A percentile compares a stretch with the other conserved stretches of the same genome.
Conservation (phyloP, 2,797 vertebrate species). For the Lutjanus argentimaculatus region DNA sequence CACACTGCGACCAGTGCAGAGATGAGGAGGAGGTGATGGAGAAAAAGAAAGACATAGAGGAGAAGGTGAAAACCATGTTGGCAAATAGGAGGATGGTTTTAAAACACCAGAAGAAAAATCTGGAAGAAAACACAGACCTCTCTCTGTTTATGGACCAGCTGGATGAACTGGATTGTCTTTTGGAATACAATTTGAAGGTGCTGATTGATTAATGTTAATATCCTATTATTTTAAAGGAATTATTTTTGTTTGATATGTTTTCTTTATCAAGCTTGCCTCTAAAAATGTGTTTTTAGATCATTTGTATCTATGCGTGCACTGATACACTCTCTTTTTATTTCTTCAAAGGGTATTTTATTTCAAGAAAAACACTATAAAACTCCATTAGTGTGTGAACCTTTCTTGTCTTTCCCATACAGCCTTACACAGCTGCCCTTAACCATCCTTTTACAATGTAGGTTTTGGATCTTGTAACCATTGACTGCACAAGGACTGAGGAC, state of each 20-base stretch:
- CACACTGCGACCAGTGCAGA: slow-evolving; percentile 81
- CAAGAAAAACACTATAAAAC: background rate
- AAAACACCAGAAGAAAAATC: slow-evolving; percentile 72
- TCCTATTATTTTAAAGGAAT: background rate
- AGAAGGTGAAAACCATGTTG: slow-evolving; percentile 74
- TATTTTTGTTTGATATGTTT: background rate
- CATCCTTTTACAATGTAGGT: slow-evolving; percentile 55
- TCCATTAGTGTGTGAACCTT: background rate
- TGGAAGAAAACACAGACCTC: slow-evolving; percentile 71
- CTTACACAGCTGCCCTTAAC: slow-evolving; percentile 11
- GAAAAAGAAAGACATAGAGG: slow-evolving; percentile 80
- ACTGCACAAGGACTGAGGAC: slow-evolving; percentile 71
- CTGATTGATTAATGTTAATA: background rate
- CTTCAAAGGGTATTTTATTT: too few relatives aligned
- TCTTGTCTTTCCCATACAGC: background rate
- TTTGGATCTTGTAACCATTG: slow-evolving; percentile 67
- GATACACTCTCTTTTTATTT: too few relatives aligned
- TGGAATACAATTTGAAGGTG: slow-evolving; percentile 75
- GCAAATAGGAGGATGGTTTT: slow-evolving; percentile 73
- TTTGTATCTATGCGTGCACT: background rate
- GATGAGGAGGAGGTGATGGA: slow-evolving; percentile 71
- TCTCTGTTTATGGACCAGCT: slow-evolving; percentile 79
- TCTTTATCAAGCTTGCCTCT: background rate
- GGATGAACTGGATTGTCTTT: slow-evolving; percentile 78
- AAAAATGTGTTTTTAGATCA: background rate